Base-by-base conservation (phyloP, 2,113 vertebrate genomes). In the Gymnorhina tibicen region DNA sequence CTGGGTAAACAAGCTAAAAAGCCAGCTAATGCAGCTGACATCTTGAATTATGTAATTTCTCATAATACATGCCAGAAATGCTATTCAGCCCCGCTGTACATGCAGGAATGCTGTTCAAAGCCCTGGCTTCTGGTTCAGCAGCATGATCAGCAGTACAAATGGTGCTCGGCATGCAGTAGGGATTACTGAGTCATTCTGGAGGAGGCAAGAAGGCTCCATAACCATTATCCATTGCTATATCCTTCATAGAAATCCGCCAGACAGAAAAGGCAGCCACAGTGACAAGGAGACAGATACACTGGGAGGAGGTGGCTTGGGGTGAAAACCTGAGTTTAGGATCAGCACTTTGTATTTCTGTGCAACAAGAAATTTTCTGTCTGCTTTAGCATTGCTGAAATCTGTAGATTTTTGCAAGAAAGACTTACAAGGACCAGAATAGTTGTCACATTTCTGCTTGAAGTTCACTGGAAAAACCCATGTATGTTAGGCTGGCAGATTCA, bases 11-110 rank as follows among this genome's bases (percentile, higher is more conserved):
- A 95, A 92, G 44, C 68, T 79, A 78, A 89, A 93, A 89, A 89
- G 56, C 35, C 82, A 84, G 88, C 41, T 77, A 90, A 95, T 49
- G 64, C 79, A 86, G 59, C 88, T 96, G 96, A 93, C 85, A 94
- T 93, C 59, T 80, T 70, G 44, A 92, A 95, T 96, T 70, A 92
- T 52, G 47, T 28, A 70, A 92, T 95, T 93, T 87, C 64, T 89
- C 60, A 16, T 77, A 81, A 91, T 37, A 91, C 50, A 75, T 52
- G 80, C 89, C 94, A 95, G 94, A 70, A 92, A 78, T 33, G 56
- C 32, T 70, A 18, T 78, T 91, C 55, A 44, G 47, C 33, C 39
- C 75, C 52, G 59, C 64, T 74, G 47, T 28, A 77, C 44, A 67
- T 59, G 37, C 41, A 88, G 85, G 75, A 94, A 94, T 67, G 68